phyloP scores from a whole-genome alignment of 2,888 invertebrate genomes.

The Halictus ligatus region DNA sequence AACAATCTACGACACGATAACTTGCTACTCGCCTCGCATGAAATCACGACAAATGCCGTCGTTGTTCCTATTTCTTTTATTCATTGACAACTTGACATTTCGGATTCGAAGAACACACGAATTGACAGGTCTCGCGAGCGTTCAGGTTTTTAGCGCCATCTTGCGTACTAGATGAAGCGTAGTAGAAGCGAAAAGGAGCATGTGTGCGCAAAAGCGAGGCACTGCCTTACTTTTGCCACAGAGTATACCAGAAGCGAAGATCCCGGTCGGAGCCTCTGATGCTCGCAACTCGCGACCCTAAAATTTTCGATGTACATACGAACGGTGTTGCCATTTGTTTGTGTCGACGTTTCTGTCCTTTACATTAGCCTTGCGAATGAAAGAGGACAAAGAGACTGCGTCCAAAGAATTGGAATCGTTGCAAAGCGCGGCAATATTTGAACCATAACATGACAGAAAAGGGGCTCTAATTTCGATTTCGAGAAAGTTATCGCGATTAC shows the following conservation, averaged over 20 bases:
- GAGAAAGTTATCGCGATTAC: background rate
- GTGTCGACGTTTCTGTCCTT: background rate
- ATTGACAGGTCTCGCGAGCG: constrained; percentile 51
- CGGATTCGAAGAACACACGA: background rate
- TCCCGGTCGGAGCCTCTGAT: background rate
- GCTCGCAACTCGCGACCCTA: background rate
- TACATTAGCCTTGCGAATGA: background rate
- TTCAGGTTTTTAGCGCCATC: constrained; percentile 47
- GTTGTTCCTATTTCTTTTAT: constrained; percentile 23
- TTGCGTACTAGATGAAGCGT: constrained; percentile 5
- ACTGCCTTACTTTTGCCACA: background rate
- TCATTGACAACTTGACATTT: constrained; percentile 42
- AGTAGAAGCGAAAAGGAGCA: constrained; percentile 1
- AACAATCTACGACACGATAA: background rate
- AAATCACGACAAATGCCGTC: background rate
- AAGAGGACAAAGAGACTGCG: background rate
- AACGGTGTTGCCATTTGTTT: background rate
- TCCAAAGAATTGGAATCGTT: background rate
- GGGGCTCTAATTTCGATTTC: background rate
- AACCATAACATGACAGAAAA: background rate
- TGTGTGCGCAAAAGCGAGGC: constrained; percentile 37
- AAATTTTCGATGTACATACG: background rate
- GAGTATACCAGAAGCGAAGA: background rate
- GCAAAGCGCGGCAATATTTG: background rate
- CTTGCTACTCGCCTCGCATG: background rate